Conservation (phyloP, 2,113 vertebrate genomes). For the Panthera uncia region DNA sequence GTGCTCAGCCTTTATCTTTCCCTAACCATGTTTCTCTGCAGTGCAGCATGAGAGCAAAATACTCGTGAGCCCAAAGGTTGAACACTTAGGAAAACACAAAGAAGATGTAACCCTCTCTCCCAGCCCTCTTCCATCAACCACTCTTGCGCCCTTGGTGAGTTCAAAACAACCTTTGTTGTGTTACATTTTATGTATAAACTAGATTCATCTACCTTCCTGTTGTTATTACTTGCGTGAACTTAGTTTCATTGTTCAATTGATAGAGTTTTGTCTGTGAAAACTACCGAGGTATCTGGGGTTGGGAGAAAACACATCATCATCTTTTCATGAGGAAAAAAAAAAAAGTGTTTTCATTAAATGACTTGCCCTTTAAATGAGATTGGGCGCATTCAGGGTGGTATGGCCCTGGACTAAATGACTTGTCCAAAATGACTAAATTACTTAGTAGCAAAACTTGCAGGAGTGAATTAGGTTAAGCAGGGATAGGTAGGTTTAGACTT, state of each 20-base stretch:
- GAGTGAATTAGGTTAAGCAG: neutral
- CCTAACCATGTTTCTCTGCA: neutral
- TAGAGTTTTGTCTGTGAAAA: neutral
- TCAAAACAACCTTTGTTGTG: neutral
- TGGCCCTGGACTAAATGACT: neutral
- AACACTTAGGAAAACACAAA: neutral
- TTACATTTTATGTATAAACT: neutral
- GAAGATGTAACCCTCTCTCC: neutral
- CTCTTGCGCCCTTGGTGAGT: neutral
- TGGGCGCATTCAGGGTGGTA: too few species aligned
- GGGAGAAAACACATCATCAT: neutral
- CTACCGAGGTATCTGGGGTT: neutral
- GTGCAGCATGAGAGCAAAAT: neutral
- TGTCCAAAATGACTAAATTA: neutral
- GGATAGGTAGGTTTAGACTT: neutral
- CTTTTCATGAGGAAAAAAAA: neutral
- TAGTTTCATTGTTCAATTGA: neutral
- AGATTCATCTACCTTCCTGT: neutral
- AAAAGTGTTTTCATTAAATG: neutral
- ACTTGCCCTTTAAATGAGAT: neutral
- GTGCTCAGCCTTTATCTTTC: neutral
- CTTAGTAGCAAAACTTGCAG: neutral
- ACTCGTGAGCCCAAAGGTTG: neutral
- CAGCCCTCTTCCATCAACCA: neutral
- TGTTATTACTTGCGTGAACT: neutral